These are phyloP conservation scores for Heliconius ismenius DNA, from an alignment of 2,888 invertebrate species.

Conservation along the genomic window DNA sequence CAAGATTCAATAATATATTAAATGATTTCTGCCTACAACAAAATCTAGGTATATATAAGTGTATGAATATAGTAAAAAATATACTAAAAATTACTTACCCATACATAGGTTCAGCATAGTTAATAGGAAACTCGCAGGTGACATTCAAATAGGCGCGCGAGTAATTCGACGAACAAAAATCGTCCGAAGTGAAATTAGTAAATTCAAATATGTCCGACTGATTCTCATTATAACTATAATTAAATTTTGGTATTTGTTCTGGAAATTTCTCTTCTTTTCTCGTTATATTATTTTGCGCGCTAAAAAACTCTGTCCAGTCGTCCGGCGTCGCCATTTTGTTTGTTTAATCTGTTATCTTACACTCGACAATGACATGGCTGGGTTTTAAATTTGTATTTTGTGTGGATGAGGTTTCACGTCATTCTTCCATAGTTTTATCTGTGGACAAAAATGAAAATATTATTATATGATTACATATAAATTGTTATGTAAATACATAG, in stretches of 20 bases:
- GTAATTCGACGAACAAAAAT: slow-evolving; percentile 70
- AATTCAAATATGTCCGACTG: slow-evolving; percentile 54
- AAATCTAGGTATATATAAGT: background rate
- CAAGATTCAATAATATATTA: background rate
- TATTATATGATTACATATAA: background rate
- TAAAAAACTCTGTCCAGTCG: slow-evolving; percentile 64
- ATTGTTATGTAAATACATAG: no score
- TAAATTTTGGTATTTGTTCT: slow-evolving; percentile 44
- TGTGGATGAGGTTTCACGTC: slow-evolving; percentile 45
- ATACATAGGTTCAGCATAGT: slow-evolving; percentile 85
- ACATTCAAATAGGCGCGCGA: slow-evolving; percentile 83
- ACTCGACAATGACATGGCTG: slow-evolving; percentile 52
- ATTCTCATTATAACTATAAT: slow-evolving; percentile 61
- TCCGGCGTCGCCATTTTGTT: slow-evolving; percentile 65
- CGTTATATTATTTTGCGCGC: slow-evolving; percentile 51
- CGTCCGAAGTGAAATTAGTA: slow-evolving; percentile 67
- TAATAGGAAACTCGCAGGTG: slow-evolving; percentile 84
- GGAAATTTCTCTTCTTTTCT: slow-evolving; percentile 37
- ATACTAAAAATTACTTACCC: slow-evolving; percentile 61
- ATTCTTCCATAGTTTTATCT: slow-evolving; percentile 45
- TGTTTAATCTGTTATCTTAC: slow-evolving; percentile 52
- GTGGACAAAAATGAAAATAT: slow-evolving; percentile 49
- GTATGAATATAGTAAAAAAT: no score
- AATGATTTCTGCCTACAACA: background rate
- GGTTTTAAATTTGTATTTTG: slow-evolving; percentile 34